phyloP scores from a whole-genome alignment of 2,113 vertebrate genomes.

The Paraplagusia blochii region DNA sequence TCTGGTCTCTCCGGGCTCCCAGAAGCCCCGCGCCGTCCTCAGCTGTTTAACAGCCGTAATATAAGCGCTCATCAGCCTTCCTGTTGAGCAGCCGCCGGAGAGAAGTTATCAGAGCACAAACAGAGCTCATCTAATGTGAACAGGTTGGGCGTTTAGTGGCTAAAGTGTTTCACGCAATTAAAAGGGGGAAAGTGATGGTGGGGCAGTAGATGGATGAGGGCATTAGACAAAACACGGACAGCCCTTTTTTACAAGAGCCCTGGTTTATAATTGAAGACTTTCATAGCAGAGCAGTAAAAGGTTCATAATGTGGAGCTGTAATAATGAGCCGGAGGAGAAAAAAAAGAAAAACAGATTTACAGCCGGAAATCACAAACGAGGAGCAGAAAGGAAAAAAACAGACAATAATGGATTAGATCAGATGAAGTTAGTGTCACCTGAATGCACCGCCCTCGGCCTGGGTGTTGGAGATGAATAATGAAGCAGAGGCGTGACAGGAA shows the following conservation, averaged over 20 bases:
- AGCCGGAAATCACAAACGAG: neutral
- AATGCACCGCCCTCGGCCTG: neutral
- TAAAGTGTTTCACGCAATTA: constrained; percentile 61
- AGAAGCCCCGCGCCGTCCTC: constrained; percentile 68
- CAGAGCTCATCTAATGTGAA: constrained; percentile 69
- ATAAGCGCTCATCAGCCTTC: constrained; percentile 72
- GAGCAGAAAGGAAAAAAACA: too few species aligned
- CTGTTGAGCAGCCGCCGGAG: constrained; percentile 64
- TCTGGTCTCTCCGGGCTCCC: constrained; percentile 68
- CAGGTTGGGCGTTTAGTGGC: constrained; percentile 55
- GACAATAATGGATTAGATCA: constrained; percentile 1
- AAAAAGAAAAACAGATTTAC: neutral
- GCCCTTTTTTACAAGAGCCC: constrained; percentile 15
- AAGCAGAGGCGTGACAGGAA: too few species aligned
- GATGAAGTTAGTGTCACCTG: neutral
- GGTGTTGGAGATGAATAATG: too few species aligned
- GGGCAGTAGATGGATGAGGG: constrained; percentile 39
- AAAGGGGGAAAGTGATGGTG: constrained; percentile 39
- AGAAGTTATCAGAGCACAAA: constrained; percentile 65
- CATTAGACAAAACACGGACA: constrained; percentile 43
- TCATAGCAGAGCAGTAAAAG: constrained; percentile 20
- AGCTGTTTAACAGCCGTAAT: constrained; percentile 75
- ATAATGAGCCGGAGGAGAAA: neutral
- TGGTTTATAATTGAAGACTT: constrained; percentile 25
- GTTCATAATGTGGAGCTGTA: constrained; percentile 11